A percentile compares a stretch with the other conserved stretches of the same genome.
phyloP scores from a whole-genome alignment of 2,888 invertebrate genomes.

The Vanessa cardui region DNA sequence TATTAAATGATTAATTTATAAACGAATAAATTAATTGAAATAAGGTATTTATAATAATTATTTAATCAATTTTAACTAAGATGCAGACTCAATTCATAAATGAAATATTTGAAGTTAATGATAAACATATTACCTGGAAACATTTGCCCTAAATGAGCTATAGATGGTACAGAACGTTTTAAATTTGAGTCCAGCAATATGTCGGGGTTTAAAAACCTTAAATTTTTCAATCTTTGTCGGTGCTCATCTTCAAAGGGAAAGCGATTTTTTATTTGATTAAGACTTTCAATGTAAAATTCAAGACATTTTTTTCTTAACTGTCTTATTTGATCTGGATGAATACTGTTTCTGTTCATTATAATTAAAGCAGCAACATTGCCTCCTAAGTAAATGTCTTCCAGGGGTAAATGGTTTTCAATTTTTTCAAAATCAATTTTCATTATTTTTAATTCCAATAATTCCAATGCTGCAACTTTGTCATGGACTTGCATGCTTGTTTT shows the following conservation, averaged over 20 bases:
- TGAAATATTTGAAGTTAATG: neutral
- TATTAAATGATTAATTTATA: too few species aligned
- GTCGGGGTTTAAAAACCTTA: neutral
- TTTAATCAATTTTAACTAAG: too few species aligned
- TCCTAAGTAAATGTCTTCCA: conserved; percentile 21
- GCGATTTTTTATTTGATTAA: neutral
- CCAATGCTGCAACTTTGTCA: too few species aligned
- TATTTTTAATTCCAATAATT: neutral
- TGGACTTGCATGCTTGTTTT: neutral
- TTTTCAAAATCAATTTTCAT: neutral
- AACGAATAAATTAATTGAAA: too few species aligned
- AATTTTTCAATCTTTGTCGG: neutral
- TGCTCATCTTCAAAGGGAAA: conserved; percentile 2
- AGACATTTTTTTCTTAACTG: neutral
- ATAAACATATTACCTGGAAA: neutral
- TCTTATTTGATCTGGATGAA: neutral
- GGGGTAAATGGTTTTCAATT: conserved; percentile 21
- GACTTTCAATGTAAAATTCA: neutral
- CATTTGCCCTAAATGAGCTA: conserved; percentile 28
- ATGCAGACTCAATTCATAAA: neutral
- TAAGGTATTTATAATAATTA: too few species aligned
- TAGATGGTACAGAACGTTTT: conserved; percentile 32
- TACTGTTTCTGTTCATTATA: neutral
- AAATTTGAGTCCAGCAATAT: neutral
- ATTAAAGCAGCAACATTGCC: neutral